Conservation (phyloP, 1,140 invertebrate species). For the Grapholita molesta region DNA sequence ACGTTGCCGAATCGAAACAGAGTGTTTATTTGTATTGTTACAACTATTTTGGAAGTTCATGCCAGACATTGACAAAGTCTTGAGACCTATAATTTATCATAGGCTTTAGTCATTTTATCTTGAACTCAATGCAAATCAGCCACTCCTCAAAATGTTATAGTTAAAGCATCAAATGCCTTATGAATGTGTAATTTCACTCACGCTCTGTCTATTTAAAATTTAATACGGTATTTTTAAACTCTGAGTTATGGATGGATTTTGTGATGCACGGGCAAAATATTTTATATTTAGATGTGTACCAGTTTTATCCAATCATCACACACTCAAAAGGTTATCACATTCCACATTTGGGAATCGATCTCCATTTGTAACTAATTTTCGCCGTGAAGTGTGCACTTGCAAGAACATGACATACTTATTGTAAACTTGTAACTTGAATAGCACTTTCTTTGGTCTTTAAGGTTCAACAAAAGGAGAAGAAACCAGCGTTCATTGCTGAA, state of each 20-base stretch:
- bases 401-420: background rate
- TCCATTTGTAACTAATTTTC: background rate
- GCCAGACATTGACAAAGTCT: too few relatives aligned
- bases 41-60: too few relatives aligned
- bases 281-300: background rate
- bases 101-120: too few relatives aligned
- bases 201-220: too few relatives aligned
- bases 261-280: background rate
- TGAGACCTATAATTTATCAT: too few relatives aligned
- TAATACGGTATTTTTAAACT: too few relatives aligned
- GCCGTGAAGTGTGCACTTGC: background rate
- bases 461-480: slow-evolving; percentile 80
- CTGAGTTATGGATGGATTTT: background rate
- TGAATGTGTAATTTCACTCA: too few relatives aligned
- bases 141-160: too few relatives aligned
- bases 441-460: slow-evolving; percentile 25
- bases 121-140: too few relatives aligned
- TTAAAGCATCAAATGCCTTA: too few relatives aligned
- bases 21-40: too few relatives aligned
- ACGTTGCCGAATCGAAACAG: too few relatives aligned
- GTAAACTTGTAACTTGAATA: background rate
- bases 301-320: background rate
- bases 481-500: slow-evolving; percentile 84
- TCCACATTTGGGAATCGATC: background rate
- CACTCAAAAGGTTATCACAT: background rate